These are phyloP conservation scores for Etheostoma nigrum DNA, from an alignment of 2,797 vertebrate species.

Conservation along the genomic window DNA sequence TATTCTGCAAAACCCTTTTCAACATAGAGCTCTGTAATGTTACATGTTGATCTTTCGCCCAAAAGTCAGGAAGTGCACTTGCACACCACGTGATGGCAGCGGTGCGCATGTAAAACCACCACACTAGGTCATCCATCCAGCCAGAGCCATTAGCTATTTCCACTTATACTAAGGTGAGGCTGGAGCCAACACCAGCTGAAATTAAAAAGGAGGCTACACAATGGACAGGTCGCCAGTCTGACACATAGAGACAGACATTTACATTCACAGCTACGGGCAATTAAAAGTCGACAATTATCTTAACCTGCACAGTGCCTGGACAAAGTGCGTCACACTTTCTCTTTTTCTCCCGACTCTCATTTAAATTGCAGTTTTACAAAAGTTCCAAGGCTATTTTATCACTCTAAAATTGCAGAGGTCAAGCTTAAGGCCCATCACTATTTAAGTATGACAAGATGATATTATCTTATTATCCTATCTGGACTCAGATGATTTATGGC, in stretches of 20 bases:
- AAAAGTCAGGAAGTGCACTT: neutral
- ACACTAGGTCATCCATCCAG: neutral
- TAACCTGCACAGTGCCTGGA: neutral
- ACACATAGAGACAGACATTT: neutral
- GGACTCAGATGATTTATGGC: neutral
- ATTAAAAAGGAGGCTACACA: neutral
- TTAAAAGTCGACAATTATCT: neutral
- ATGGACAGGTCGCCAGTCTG: neutral
- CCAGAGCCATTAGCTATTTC: neutral
- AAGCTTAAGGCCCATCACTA: neutral
- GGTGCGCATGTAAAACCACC: slow-evolving; percentile 14
- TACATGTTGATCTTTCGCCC: too few species aligned
- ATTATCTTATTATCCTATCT: neutral
- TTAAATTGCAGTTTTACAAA: neutral
- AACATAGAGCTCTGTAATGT: neutral
- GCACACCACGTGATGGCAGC: slow-evolving; percentile 57
- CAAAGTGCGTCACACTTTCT: neutral
- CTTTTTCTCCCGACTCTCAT: neutral
- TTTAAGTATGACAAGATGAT: neutral
- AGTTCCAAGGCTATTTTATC: neutral
- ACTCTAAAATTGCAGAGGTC: neutral
- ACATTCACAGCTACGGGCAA: neutral
- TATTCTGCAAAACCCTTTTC: neutral
- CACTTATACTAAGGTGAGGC: neutral
- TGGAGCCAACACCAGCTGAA: neutral